Percentiles rank a stretch among this genome's conserved stretches.
Evolutionary conservation across 1,140 invertebrate species (phyloP).

Genomic region (silkworm (Bombyx mori)): ASM3026992v2 NC_085116.1:12675001-12675500

Average conservation of each 20-base stretch:
- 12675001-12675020: conserved; percentile 80
- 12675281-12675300: conserved; percentile 77
- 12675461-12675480: conserved; percentile 29
- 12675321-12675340: conserved; percentile 75
- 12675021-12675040: conserved; percentile 68
- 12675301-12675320: conserved; percentile 77
- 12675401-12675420: conserved; percentile 56
- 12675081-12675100: conserved; percentile 69
- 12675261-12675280: conserved; percentile 72
- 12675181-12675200: conserved; percentile 71
- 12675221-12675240: conserved; percentile 73
- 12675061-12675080: conserved; percentile 62
- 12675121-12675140: conserved; percentile 77
- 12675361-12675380: conserved; percentile 31
- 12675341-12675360: conserved; percentile 69
- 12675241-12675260: conserved; percentile 74
- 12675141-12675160: conserved; percentile 49
- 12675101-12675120: conserved; percentile 76
- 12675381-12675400: conserved; percentile 36
- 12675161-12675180: conserved; percentile 68
- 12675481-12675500: conserved; percentile 36
- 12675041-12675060: conserved; percentile 68
- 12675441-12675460: conserved; percentile 29
- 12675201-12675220: conserved; percentile 71
- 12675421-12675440: conserved; percentile 38